Evolutionary conservation across 2,797 vertebrate genomes (phyloP).

Genomic region (Brachymystax lenok): DNA sequence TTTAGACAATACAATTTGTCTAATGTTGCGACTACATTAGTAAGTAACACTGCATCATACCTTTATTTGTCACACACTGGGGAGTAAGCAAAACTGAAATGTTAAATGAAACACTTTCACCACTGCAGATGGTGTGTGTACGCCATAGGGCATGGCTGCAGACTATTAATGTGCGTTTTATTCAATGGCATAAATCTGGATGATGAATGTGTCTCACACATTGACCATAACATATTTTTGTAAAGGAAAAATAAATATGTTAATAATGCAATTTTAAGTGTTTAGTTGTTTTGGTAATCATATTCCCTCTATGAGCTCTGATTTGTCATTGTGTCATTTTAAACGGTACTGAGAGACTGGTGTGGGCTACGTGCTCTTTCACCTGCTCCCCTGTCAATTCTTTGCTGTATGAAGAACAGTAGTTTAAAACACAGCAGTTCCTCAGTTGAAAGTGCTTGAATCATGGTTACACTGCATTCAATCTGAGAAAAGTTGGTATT

Average conservation of each 20-base stretch:
- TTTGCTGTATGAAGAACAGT: background rate
- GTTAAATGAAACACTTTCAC: background rate
- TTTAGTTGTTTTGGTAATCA: slow-evolving; percentile 8
- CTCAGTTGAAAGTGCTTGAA: background rate
- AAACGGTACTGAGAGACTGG: background rate
- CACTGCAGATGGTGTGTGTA: background rate
- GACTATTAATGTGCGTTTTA: slow-evolving; percentile 2
- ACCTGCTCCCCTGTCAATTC: background rate
- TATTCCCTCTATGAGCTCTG: background rate
- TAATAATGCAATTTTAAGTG: background rate
- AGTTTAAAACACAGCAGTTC: background rate
- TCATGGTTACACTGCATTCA: background rate
- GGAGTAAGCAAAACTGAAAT: background rate
- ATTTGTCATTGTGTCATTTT: slow-evolving; percentile 3
- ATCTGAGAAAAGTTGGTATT: background rate
- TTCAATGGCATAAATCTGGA: background rate
- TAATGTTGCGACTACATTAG: background rate
- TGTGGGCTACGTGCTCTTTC: no score
- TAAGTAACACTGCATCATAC: background rate
- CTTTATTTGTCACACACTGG: background rate
- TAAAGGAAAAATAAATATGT: background rate
- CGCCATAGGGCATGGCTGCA: background rate
- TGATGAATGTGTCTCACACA: background rate
- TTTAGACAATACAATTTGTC: background rate
- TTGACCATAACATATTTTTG: background rate